A percentile compares a stretch with the other conserved stretches of the same genome.
Conservation (phyloP, 2,888 invertebrate genomes). For the Oscheius sp. region DNA sequence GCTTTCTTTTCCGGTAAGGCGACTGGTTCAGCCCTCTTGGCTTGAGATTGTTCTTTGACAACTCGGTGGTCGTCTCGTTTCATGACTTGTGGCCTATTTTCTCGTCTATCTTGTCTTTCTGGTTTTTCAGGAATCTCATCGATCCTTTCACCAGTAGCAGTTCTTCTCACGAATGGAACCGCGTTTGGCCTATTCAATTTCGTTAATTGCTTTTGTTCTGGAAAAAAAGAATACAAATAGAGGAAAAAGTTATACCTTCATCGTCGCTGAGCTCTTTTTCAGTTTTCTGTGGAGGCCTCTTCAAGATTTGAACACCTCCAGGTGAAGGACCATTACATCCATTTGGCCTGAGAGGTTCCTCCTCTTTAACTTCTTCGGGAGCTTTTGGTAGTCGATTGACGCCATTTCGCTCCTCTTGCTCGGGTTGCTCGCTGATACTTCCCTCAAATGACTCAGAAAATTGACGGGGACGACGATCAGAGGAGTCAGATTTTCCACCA, state of each 20-base stretch:
- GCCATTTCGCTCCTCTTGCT: not conserved
- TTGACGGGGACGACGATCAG: not conserved
- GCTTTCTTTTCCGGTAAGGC: slow-evolving; percentile 34
- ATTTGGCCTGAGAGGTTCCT: not conserved
- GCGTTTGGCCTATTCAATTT: slow-evolving; percentile 46
- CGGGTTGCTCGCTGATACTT: not conserved
- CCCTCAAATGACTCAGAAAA: not conserved
- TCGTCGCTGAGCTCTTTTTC: slow-evolving; percentile 51
- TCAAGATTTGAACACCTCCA: slow-evolving; percentile 39
- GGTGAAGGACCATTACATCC: not conserved
- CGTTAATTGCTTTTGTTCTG: slow-evolving; percentile 53
- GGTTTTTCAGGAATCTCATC: not conserved
- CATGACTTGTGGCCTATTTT: not conserved
- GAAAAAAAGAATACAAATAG: slow-evolving; percentile 22
- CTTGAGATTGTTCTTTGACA: slow-evolving; percentile 14
- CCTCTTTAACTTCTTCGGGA: not conserved
- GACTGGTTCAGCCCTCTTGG: not conserved
- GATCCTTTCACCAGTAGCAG: slow-evolving; percentile 2
- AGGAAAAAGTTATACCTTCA: slow-evolving; percentile 39
- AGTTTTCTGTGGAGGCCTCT: slow-evolving; percentile 42
- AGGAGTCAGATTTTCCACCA: slow-evolving; percentile 4
- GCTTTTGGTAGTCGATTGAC: not conserved
- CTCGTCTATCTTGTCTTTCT: not conserved
- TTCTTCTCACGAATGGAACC: slow-evolving; percentile 43
- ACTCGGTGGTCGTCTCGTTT: not conserved